Base-by-base conservation (phyloP, 2,888 invertebrate species). In the Agelastica alni region DNA sequence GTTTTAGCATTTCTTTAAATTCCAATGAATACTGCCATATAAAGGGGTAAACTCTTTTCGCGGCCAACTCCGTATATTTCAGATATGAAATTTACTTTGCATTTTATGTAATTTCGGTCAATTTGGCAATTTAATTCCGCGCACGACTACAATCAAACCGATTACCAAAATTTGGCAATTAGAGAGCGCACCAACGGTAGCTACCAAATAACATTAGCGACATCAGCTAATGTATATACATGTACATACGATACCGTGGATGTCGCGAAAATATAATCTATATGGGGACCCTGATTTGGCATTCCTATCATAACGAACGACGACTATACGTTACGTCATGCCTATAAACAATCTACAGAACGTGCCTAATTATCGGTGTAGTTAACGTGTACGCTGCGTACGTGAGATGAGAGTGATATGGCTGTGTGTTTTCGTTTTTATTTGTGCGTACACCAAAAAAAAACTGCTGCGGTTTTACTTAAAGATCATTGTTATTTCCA, bases 261-360 rank as follows among this genome's bases (percentile, higher is more conserved):
- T 26, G 26, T 26, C 26, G 26, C 26, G 2, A 26, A 26, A 26
- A 39, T 39, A 20, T 39, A n/a, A 37, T 37, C 18, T 39, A 22
- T 34, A 45, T 26, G 22, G 9, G 14, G 48, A 37, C 37, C 10
- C 39, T 18, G 30, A 53, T 53, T 53, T 42, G 48, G 58, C 36
- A 58, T 58, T 58, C 58, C 46, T 20, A n/a, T 26, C 18, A 18
- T 32, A 49, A 32, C 31, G 41, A 48, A 30, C 39, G 16, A 20
- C 31, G 12, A 48, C 30, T 31, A 49, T 41, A 41, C 48, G 32
- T 49, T 51, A 55, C 48, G 51, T 51, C 47, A 51, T 43, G 30
- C 58, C 48, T 54, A 58, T 58, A 58, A 58, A 58, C 58, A 58
- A 58, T 52, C 47, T 34, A 51, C 28, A 42, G 46, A 34, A 58